Conservation (phyloP, 2,797 vertebrate genomes). For the Peromyscus attwateri region DNA sequence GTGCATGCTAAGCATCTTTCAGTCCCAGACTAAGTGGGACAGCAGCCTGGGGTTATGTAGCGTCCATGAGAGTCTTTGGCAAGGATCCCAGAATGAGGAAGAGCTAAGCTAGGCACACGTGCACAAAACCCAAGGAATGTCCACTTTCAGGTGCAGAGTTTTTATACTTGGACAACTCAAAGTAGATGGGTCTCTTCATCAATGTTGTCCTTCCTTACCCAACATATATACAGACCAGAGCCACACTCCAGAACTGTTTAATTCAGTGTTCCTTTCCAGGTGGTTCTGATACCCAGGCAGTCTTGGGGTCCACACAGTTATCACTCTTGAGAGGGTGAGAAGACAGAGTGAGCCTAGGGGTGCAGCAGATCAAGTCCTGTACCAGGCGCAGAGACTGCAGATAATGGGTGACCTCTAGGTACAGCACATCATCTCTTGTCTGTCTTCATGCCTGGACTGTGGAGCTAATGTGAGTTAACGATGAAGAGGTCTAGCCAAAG, state of each 20-base stretch:
- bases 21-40: background rate
- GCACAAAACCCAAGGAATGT: background rate
- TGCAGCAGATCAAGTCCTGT: background rate
- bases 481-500: background rate
- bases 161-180: background rate
- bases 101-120: background rate
- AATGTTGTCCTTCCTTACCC: background rate
- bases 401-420: background rate
- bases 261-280: background rate
- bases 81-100: background rate
- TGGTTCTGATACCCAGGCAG: background rate
- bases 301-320: background rate
- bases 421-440: background rate
- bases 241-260: background rate
- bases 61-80: background rate
- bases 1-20: background rate
- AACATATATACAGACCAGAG: background rate
- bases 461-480: background rate
- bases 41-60: background rate
- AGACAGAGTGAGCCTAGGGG: background rate
- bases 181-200: background rate
- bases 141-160: background rate
- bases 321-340: background rate
- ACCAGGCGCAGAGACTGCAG: background rate
- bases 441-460: background rate